phyloP scores from a whole-genome alignment of 1,140 invertebrate genomes.

The Bombus balteatus region DNA sequence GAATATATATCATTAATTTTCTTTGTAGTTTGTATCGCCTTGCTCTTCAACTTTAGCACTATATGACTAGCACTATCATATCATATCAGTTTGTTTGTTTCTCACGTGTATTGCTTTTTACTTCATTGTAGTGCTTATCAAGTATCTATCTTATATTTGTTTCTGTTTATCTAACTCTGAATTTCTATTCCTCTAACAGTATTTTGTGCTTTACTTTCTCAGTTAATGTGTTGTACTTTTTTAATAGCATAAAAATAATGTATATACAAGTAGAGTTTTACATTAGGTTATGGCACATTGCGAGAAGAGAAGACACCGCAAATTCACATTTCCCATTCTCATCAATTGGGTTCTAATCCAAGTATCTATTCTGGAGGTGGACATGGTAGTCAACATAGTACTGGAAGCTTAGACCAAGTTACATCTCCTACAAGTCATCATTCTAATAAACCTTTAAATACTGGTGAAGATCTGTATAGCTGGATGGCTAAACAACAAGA shows the following conservation, averaged over 20 bases:
- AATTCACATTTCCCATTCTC: conserved; percentile 77
- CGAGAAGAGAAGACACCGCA: conserved; percentile 86
- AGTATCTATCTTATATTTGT: conserved; percentile 1
- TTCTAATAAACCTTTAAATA: conserved; percentile 74
- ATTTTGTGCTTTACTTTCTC: neutral
- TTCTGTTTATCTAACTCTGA: conserved; percentile 9
- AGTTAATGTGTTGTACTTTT: neutral
- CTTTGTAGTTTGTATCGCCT: conserved; percentile 19
- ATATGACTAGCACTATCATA: neutral
- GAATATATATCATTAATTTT: neutral
- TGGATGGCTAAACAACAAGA: conserved; percentile 98
- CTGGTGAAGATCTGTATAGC: conserved; percentile 94
- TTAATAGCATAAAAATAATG: neutral
- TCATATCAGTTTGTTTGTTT: neutral
- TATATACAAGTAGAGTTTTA: conserved; percentile 42
- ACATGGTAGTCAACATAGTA: conserved; percentile 82
- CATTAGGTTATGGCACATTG: conserved; percentile 88
- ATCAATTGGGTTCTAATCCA: conserved; percentile 84
- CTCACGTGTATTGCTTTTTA: conserved; percentile 29
- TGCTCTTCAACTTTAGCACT: conserved; percentile 10
- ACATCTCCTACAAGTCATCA: conserved; percentile 78
- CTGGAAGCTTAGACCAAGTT: conserved; percentile 79
- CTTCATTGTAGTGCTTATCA: neutral
- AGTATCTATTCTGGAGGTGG: conserved; percentile 85
- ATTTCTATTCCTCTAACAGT: conserved; percentile 1